Evolutionary conservation across 2,113 vertebrate genomes (phyloP).

Genomic region (Eulemur macaco): DNA sequence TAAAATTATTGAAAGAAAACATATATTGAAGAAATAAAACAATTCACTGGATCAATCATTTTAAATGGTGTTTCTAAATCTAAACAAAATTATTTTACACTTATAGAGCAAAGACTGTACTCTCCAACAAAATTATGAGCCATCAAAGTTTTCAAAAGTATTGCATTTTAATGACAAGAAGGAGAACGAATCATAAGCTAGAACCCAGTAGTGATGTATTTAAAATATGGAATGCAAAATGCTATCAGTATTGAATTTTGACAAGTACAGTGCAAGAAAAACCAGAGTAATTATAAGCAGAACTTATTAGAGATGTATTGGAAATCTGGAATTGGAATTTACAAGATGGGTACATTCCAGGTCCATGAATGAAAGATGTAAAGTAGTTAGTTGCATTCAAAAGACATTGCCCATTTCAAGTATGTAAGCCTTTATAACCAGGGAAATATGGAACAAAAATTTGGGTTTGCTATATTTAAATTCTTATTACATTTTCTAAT

Average conservation of each 20-base stretch:
- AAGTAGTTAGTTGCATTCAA: background rate
- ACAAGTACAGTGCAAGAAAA: background rate
- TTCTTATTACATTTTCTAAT: background rate
- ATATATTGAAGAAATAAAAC: background rate
- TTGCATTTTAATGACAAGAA: background rate
- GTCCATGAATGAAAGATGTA: background rate
- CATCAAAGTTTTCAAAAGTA: background rate
- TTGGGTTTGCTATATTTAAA: background rate
- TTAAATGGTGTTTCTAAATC: background rate
- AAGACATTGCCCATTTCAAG: background rate
- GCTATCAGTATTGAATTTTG: background rate
- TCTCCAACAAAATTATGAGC: background rate
- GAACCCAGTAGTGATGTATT: background rate
- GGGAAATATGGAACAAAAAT: background rate
- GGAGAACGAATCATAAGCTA: background rate
- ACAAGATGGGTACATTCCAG: background rate
- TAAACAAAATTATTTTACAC: constrained; percentile 5
- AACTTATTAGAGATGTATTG: background rate
- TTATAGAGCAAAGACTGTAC: background rate
- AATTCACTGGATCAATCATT: background rate
- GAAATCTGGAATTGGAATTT: background rate
- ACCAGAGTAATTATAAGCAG: background rate
- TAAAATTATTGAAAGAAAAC: background rate
- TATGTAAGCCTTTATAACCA: background rate
- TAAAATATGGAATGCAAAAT: background rate